Evolutionary conservation across 2,797 vertebrate species (phyloP).

Genomic region (Rhyacichthys aspro): DNA sequence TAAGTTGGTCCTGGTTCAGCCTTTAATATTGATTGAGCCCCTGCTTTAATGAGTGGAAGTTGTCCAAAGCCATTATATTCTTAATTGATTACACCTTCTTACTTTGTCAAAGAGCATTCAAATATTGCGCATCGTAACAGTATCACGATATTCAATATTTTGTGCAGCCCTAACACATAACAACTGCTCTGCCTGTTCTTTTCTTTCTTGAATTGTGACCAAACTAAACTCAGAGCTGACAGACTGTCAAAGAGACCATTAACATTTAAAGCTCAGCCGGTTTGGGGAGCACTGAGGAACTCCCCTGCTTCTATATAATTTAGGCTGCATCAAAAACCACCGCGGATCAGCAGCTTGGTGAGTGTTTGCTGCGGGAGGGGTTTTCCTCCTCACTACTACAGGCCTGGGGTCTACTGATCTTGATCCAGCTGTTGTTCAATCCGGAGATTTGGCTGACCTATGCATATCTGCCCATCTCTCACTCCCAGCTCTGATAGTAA

Average conservation of each 20-base stretch:
- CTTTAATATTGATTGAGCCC: too few species aligned
- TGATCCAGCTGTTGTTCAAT: slow-evolving; percentile 64
- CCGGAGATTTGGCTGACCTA: slow-evolving; percentile 62
- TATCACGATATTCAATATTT: too few species aligned
- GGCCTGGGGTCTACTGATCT: slow-evolving; percentile 24
- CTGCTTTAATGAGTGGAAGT: too few species aligned
- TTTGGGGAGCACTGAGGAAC: background rate
- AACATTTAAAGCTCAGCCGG: slow-evolving; percentile 10
- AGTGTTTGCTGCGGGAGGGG: background rate
- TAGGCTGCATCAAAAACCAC: background rate
- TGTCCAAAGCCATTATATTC: too few species aligned
- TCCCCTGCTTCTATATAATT: background rate
- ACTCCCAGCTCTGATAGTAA: slow-evolving; percentile 56
- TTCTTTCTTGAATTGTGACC: background rate
- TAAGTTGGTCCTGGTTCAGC: too few species aligned
- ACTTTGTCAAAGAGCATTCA: too few species aligned
- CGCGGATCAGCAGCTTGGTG: background rate
- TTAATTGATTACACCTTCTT: too few species aligned
- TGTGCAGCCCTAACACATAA: too few species aligned
- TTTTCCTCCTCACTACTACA: slow-evolving; percentile 19
- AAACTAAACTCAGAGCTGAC: background rate
- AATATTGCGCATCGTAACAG: too few species aligned
- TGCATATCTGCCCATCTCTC: slow-evolving; percentile 45
- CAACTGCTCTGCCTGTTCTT: background rate
- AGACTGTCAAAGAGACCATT: slow-evolving; percentile 4